Evolutionary conservation across 2,888 invertebrate genomes (phyloP).

Genomic region (Noctua comes): DNA sequence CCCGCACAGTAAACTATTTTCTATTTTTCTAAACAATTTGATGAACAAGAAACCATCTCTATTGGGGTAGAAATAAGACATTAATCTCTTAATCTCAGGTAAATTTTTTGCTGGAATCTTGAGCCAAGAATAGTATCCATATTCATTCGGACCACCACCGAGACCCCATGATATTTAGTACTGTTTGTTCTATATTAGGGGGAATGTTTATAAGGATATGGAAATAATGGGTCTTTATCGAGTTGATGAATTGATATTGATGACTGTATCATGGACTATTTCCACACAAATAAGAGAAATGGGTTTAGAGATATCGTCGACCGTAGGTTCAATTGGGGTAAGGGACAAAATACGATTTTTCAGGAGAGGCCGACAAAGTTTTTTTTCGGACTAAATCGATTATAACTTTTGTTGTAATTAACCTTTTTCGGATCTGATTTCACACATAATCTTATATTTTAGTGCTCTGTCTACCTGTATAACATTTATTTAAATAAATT

Average conservation of each 20-base stretch:
- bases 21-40: neutral
- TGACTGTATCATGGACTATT: neutral
- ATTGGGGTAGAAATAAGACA: neutral
- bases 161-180: neutral
- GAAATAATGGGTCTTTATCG: conserved; percentile 3
- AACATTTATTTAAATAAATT: no score
- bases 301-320: neutral
- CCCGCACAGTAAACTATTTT: rapidly evolving
- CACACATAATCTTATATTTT: no score
- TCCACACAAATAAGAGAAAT: neutral
- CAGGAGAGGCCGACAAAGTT: no score
- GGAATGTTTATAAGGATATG: conserved; percentile 23
- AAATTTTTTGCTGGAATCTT: neutral
- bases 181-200: neutral
- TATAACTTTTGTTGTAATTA: no score
- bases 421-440: no score
- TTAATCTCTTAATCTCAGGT: neutral
- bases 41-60: neutral
- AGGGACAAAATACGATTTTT: no score
- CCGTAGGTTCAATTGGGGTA: no score
- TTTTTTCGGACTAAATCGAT: no score
- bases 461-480: no score
- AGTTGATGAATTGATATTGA: conserved; percentile 24
- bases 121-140: neutral
- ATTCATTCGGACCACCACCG: neutral